Conservation (phyloP, 2,113 vertebrate genomes). For the Colistium nudipinnis region DNA sequence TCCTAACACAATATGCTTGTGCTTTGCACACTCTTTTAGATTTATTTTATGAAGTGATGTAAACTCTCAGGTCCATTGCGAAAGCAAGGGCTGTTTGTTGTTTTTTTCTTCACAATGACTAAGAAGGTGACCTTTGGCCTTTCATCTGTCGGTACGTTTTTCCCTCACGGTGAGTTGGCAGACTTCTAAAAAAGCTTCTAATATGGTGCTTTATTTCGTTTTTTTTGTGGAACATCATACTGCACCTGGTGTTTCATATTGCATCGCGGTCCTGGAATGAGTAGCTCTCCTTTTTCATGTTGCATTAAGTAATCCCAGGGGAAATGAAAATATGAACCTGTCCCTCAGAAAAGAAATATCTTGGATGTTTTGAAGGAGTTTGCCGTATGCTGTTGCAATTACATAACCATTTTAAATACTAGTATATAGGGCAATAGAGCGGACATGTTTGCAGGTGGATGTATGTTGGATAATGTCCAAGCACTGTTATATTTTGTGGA, state of each 20-base stretch:
- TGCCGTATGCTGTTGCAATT: neutral
- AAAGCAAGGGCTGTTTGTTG: no score
- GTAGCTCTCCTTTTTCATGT: neutral
- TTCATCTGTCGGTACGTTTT: neutral
- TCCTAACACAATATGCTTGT: slow-evolving; percentile 35
- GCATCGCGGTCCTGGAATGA: neutral
- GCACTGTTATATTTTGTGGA: neutral
- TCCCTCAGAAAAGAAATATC: neutral
- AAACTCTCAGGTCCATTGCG: no score
- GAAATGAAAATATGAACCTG: neutral
- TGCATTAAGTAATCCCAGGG: neutral
- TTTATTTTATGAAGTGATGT: no score
- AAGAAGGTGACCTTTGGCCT: neutral
- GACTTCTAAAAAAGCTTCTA: neutral
- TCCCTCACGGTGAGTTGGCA: neutral
- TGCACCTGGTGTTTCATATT: neutral
- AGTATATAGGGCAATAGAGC: neutral
- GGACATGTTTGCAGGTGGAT: slow-evolving; percentile 10
- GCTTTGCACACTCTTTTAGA: slow-evolving; percentile 23
- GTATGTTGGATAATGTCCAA: neutral
- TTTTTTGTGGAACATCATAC: neutral
- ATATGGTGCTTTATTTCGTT: slow-evolving; percentile 18
- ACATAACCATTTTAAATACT: neutral
- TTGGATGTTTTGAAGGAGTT: neutral
- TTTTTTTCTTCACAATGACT: neutral